phyloP scores from a whole-genome alignment of 2,888 invertebrate genomes.

The Drosophila rellima region DNA sequence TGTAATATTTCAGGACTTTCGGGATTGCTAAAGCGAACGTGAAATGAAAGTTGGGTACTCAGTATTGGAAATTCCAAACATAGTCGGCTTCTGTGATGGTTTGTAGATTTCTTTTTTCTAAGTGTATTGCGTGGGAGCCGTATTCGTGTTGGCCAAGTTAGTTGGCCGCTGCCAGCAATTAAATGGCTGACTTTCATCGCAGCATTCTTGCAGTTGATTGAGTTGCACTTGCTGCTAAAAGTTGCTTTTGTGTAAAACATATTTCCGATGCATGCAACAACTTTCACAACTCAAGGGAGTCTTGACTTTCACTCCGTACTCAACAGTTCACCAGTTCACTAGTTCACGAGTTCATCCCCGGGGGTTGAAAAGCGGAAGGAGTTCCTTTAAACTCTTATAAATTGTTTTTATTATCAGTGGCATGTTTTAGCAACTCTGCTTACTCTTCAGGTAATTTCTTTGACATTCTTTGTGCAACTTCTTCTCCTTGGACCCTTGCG shows the following conservation, averaged over 20 bases:
- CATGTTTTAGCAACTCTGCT: slow-evolving; percentile 11
- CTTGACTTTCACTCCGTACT: slow-evolving; percentile 1
- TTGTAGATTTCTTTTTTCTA: no score
- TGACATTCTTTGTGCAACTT: slow-evolving; percentile 1
- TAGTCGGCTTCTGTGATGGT: no score
- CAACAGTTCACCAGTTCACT: not conserved
- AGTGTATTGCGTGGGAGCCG: not conserved
- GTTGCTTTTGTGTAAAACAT: slow-evolving; percentile 39
- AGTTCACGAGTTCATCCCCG: slow-evolving; percentile 5
- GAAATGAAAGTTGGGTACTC: no score
- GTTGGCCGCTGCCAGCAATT: slow-evolving; percentile 36
- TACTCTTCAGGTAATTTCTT: not conserved
- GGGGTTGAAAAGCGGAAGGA: not conserved
- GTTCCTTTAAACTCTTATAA: slow-evolving; percentile 53
- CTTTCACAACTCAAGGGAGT: slow-evolving; percentile 9
- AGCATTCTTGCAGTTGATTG: slow-evolving; percentile 49
- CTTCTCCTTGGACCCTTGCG: not conserved
- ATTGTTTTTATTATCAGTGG: slow-evolving; percentile 72
- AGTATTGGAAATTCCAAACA: no score
- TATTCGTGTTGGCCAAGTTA: slow-evolving; percentile 18
- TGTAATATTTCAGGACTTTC: no score
- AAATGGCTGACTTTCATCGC: slow-evolving; percentile 22
- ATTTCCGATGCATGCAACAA: slow-evolving; percentile 36
- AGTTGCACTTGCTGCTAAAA: slow-evolving; percentile 59
- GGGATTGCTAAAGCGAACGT: no score